These are phyloP conservation scores for Pipra filicauda DNA, from an alignment of 2,113 vertebrate species.

Conservation along the genomic window DNA sequence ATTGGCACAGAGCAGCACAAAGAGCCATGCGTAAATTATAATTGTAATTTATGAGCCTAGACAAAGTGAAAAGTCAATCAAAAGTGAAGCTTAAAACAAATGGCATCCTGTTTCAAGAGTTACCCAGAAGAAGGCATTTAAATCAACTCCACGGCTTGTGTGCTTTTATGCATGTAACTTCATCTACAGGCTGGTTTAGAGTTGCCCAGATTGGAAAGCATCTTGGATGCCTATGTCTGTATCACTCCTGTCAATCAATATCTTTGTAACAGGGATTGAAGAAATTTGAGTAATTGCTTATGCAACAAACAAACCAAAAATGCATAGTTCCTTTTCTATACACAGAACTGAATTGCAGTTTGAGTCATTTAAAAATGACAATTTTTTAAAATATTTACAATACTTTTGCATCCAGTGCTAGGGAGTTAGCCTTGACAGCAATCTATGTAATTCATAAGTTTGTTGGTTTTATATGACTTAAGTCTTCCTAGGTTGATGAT, in stretches of 20 bases:
- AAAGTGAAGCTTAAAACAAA: constrained; percentile 9
- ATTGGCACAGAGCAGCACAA: not conserved
- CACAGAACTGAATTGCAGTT: not conserved
- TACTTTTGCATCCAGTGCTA: not conserved
- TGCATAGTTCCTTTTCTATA: not conserved
- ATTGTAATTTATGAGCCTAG: not conserved
- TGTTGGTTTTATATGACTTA: not conserved
- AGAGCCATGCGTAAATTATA: not conserved
- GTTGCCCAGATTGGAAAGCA: constrained; percentile 17
- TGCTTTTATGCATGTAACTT: not conserved
- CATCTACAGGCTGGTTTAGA: not conserved
- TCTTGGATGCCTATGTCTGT: constrained; percentile 7
- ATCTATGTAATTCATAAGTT: not conserved
- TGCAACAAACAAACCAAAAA: constrained; percentile 2
- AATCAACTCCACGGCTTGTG: not conserved
- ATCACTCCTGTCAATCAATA: constrained; percentile 13
- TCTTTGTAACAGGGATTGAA: not conserved
- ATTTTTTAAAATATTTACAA: not conserved
- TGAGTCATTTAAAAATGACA: not conserved
- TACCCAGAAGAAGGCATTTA: not conserved
- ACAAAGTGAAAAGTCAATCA: constrained; percentile 11
- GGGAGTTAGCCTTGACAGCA: not conserved
- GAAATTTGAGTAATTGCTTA: not conserved
- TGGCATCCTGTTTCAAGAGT: not conserved
- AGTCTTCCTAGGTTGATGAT: not conserved